Base-by-base conservation (phyloP, 2,113 vertebrate genomes). In the Cacatua alba region DNA sequence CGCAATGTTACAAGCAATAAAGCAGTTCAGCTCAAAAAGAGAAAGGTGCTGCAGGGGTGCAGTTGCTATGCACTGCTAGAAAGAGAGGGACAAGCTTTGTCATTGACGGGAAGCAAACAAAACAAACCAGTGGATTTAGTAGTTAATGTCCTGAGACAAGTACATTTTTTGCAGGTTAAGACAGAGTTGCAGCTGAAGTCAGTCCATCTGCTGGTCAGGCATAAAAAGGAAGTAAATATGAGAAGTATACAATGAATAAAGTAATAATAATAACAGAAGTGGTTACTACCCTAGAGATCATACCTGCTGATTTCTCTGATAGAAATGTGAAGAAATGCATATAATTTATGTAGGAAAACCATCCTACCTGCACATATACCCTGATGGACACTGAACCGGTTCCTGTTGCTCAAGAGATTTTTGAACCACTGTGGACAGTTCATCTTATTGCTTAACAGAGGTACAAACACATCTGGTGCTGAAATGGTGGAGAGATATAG, bases 1-100 rank as follows among this genome's bases (percentile, higher is more conserved):
- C 51, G 68, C 5, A 3, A 83, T 60, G 48, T 86, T 92, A 74
- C 64, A 88, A 88, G 49, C 71, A 95, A 88, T 94, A 92, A 95
- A 93, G 46, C 29, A 78, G 37, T 87, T 88, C 71, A 77, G 4
- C 76, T 92, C n/a, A 88, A 62, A 83, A 63, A 67, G 10, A 74
- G n/a, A 67, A 88, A 90, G 31, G 68, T 70, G 65, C 53, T 96
- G 31, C 46, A 81, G 76, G 64, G 86, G 17, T 41, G 41, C 41
- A 41, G 41, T 41, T 41, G 13, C 86, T 78, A 63, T 33, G 63
- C 2, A 26, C 7, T 63, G 17, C 53, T 39, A 33, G 69, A 80
- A 77, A 80, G 43, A 82, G 31, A 64, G 6, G 12, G 31, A 67
- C 65, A 67, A 82, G 23, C 7, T 78, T 90, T 86, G n/a, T 43